A percentile compares a stretch with the other conserved stretches of the same genome.
These are phyloP conservation scores for Phalacrocorax pelagicus DNA, from an alignment of 2,113 vertebrate genomes.

Conservation along the genomic window DNA sequence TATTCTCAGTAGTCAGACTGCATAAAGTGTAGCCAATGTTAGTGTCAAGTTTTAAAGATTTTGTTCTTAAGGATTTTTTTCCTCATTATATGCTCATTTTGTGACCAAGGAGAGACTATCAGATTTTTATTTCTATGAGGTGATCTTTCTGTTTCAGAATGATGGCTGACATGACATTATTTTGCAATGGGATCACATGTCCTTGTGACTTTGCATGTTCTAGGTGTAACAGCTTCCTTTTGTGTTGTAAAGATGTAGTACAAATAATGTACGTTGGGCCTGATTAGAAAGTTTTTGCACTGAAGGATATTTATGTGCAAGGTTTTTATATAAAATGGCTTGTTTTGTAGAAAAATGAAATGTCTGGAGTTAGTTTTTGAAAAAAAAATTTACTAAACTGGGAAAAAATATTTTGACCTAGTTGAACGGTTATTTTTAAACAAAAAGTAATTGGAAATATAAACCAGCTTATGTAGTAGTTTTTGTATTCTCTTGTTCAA, in stretches of 20 bases:
- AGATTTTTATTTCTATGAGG: background rate
- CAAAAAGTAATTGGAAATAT: background rate
- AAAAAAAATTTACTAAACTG: background rate
- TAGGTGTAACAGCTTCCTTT: background rate
- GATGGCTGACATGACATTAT: background rate
- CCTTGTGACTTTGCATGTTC: background rate
- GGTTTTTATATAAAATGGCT: background rate
- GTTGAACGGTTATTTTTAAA: background rate
- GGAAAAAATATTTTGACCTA: background rate
- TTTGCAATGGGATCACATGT: background rate
- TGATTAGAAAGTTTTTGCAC: background rate
- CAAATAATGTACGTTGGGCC: background rate
- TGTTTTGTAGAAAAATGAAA: background rate
- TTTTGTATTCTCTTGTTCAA: background rate
- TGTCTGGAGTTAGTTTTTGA: background rate
- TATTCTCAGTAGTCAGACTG: background rate
- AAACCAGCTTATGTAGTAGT: background rate
- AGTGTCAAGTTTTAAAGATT: background rate
- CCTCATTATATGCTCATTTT: background rate
- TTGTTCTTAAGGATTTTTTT: background rate
- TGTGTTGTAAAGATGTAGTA: background rate
- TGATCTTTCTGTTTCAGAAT: background rate
- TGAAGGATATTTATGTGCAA: background rate
- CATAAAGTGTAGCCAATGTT: background rate
- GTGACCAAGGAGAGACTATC: background rate